Evolutionary conservation across 1,140 invertebrate species (phyloP), one percentile per base, ranked within the genome.

Genomic region (Drosophila kanapiae): DNA sequence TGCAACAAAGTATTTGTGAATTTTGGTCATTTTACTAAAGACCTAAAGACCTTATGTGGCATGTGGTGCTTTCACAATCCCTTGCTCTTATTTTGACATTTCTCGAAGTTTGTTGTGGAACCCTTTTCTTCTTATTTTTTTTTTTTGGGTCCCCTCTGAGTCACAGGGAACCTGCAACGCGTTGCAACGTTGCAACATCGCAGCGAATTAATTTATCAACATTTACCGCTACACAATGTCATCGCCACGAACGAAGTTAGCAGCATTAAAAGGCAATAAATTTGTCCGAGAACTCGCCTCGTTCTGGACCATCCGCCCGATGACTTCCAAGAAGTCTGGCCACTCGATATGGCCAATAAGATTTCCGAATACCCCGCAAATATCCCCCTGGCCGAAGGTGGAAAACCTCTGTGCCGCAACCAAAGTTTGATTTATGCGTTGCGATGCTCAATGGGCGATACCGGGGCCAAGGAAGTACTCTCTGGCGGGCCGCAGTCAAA

Each of bases 401-500:
- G 77, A 83, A 88, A 87, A 78, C 60, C 72, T 56, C 67, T 35
- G 29, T 58, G 58, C 38, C 23, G 58, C 58, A 64, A 68, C 84
- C 85, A 83, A 87, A 88, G 71, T 87, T 87, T 87, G 84, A 87
- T 88, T 87, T 87, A 87, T 87, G 84, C 84, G 80, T 87, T 64
- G 80, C 75, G 84, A 87, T 87, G 80, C 56, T 88, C 80, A 84
- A 88, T 88, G 80, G 84, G 47, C 77, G 84, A 87, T 87, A 87
- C 6, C 58, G 65, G 9, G 58, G 18, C 18, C 82, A 67, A 78
- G 76, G 60, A 63, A 57, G 61, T 62, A 51, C 35, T 56, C 53
- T 16, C 10, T 7, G 49, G 6, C 49, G 18, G 35, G 29, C 33
- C 60, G 53, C 61, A 65, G 71, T 76, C 53, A 77, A 78, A 78